Conservation (phyloP, 2,797 vertebrate species). For the Clamator glandarius region DNA sequence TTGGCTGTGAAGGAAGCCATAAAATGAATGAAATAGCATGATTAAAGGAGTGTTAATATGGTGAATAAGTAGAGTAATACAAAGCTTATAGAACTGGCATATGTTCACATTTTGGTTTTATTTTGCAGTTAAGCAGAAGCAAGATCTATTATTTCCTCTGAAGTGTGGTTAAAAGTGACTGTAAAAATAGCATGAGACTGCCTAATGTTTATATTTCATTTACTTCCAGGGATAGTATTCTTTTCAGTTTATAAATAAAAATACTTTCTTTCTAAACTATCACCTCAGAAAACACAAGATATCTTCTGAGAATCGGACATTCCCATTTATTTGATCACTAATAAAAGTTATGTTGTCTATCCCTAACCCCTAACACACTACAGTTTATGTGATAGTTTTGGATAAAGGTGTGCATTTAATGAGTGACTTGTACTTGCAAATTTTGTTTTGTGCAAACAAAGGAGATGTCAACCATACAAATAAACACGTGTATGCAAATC, state of each 20-base stretch:
- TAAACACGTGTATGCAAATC: neutral
- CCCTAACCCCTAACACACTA: neutral
- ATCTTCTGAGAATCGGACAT: neutral
- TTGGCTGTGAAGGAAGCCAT: neutral
- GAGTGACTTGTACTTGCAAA: neutral
- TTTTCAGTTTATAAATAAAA: neutral
- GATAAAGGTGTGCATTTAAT: slow-evolving; percentile 1
- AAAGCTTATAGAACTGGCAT: slow-evolving; percentile 1
- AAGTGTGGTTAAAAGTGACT: neutral
- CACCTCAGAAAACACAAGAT: neutral
- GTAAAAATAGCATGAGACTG: neutral
- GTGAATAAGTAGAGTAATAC: neutral
- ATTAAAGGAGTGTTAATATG: neutral
- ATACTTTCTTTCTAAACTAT: neutral
- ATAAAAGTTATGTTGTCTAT: neutral
- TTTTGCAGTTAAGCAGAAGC: slow-evolving; percentile 14
- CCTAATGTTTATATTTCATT: neutral
- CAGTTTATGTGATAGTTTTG: neutral
- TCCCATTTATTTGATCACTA: neutral
- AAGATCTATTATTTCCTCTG: neutral
- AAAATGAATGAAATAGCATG: neutral
- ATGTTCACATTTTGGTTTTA: neutral
- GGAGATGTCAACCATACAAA: neutral
- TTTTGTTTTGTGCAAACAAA: neutral
- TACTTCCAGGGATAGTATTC: neutral